Percentiles rank a stretch among this genome's conserved stretches.
These are phyloP conservation scores for Steinernema feltiae DNA, from an alignment of 1,140 invertebrate genomes.

Conservation along the genomic window DNA sequence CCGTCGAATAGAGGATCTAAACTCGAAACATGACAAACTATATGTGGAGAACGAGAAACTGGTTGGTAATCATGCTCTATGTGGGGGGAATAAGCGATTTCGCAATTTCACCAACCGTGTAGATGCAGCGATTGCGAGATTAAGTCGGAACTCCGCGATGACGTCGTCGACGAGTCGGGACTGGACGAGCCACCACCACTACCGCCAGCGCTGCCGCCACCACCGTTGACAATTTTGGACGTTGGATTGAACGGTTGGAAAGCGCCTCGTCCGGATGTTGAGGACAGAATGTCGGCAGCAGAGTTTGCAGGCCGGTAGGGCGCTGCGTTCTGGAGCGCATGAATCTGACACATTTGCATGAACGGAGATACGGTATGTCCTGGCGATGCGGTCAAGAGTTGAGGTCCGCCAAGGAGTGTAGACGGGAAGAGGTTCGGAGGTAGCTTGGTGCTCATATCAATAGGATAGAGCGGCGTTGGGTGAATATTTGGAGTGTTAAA, in stretches of 20 bases:
- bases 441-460: constrained; percentile 1
- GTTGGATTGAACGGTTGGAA: constrained; percentile 32
- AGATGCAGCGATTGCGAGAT: constrained; percentile 16
- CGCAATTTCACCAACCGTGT: constrained; percentile 23
- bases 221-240: constrained; percentile 30
- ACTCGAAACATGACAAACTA: neutral
- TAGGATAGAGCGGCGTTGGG: neutral
- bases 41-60: neutral
- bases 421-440: neutral
- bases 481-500: neutral
- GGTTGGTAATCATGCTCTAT: neutral
- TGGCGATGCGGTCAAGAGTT: constrained; percentile 1
- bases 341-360: constrained; percentile 21
- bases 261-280: constrained; percentile 19
- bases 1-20: constrained; percentile 17
- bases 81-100: constrained; percentile 6
- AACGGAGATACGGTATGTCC: constrained; percentile 1
- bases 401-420: neutral
- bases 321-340: constrained; percentile 1
- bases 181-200: constrained; percentile 25
- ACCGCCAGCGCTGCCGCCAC: too few species aligned
- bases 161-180: constrained; percentile 26
- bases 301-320: constrained; percentile 22
- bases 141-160: constrained; percentile 12
- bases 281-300: constrained; percentile 15